phyloP scores from a whole-genome alignment of 2,888 invertebrate genomes.

The Torymus aiolomorphi region DNA sequence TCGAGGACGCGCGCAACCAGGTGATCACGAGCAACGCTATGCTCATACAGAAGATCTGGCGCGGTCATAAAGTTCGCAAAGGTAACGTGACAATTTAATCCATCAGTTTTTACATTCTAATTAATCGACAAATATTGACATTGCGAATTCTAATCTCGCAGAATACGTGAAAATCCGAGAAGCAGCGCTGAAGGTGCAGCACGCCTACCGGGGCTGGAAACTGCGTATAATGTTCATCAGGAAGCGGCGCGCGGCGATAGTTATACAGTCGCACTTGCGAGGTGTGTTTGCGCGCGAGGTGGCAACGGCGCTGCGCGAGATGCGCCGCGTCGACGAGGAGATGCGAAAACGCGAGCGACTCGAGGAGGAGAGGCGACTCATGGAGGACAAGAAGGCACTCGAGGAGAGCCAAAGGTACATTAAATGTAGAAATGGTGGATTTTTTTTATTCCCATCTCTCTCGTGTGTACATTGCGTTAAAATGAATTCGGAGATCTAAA shows the following conservation, averaged over 20 bases:
- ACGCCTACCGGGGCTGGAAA: slow-evolving; percentile 91
- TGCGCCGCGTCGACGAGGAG: slow-evolving; percentile 90
- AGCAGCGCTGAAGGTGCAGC: slow-evolving; percentile 87
- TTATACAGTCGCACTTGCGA: slow-evolving; percentile 90
- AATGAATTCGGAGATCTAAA: slow-evolving; percentile 44
- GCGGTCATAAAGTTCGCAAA: slow-evolving; percentile 81
- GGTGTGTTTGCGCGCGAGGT: slow-evolving; percentile 95
- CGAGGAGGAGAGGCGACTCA: slow-evolving; percentile 83
- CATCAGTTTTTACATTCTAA: not conserved
- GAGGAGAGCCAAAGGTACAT: slow-evolving; percentile 81
- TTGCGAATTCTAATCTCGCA: slow-evolving; percentile 57
- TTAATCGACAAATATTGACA: not conserved
- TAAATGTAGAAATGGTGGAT: not conserved
- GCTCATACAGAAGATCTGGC: slow-evolving; percentile 86
- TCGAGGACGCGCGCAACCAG: slow-evolving; percentile 87
- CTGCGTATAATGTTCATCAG: slow-evolving; percentile 87
- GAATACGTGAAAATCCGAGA: slow-evolving; percentile 82
- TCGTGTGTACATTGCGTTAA: not conserved
- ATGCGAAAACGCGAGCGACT: slow-evolving; percentile 87
- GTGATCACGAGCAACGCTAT: slow-evolving; percentile 84
- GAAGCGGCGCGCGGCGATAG: slow-evolving; percentile 88
- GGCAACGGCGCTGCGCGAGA: slow-evolving; percentile 90
- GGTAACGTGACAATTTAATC: slow-evolving; percentile 67
- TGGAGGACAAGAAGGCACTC: slow-evolving; percentile 78
- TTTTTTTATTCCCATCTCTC: not conserved